Evolutionary conservation across 2,113 vertebrate genomes (phyloP), one percentile per base, ranked within the genome.

Genomic region (Mobula birostris): DNA sequence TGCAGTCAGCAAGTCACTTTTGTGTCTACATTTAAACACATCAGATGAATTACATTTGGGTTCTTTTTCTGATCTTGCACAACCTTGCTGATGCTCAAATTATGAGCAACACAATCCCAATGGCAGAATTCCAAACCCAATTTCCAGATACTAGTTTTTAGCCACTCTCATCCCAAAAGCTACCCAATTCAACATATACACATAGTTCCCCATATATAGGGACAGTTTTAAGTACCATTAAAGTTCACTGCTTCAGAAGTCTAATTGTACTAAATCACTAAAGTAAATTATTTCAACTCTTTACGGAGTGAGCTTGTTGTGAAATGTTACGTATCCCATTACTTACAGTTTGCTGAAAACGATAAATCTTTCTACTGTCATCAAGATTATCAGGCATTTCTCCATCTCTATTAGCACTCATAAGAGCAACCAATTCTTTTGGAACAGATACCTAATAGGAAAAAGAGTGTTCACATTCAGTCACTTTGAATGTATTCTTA

Each of bases 351-450:
- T 99, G 99, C 95, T 96, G 97, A 96, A 99, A 99, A 66, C 95
- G 95, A 95, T 98, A 98, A 87, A 99, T 95, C 94, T 97, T 96
- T 76, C 96, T 96, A 70, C 92, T 95, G 83, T 83, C 94, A 94
- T 99, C 98, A 94, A 96, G 96, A 0, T 98, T 98, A 95, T 99
- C 98, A 0, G 96, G 95, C 29, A 95, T 96, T 93, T 99, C 98
- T 94, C 99, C 98, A 0, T 98, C 98, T 0, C 97, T 97, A 94
- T 97, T 94, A 0, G 99, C 98, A 70, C 99, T 99, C 99, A 99
- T 99, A 72, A 99, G 96, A 4, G 98, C 98, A 80, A 99, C 98
- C 96, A 99, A 94, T 63, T 99, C 98, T 95, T 98, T 98, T 1
- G 98, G 98, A 8, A 99, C 97, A 0, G 98, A 99, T 27, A 99